Evolutionary conservation across 1,140 invertebrate genomes (phyloP).

Genomic region (Bombyx mandarina): DNA sequence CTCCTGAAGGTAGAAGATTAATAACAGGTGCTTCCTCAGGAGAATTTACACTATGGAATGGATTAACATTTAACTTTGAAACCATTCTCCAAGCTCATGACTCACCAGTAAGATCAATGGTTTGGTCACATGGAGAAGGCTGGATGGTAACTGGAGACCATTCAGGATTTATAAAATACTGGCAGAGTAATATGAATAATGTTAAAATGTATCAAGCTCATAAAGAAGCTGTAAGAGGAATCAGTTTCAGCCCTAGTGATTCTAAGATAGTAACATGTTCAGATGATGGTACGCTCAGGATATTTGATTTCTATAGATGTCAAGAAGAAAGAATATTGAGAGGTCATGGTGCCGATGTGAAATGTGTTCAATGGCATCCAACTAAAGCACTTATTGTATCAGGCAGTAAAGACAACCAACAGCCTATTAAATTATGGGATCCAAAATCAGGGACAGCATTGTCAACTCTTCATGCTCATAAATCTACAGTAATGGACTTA

Average conservation of each 20-base stretch:
- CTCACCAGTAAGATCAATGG: conserved; percentile 97
- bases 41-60: conserved; percentile 99
- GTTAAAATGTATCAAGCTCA: conserved; percentile 99
- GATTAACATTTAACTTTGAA: conserved; percentile 99
- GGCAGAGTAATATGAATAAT: conserved; percentile 99
- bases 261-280: conserved; percentile 99
- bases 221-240: conserved; percentile 98
- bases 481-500: conserved; percentile 98
- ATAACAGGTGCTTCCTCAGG: conserved; percentile 99
- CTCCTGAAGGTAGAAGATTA: conserved; percentile 96
- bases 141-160: conserved; percentile 99
- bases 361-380: conserved; percentile 99
- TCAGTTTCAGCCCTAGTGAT: conserved; percentile 99
- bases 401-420: conserved; percentile 99
- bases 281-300: conserved; percentile 97
- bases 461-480: conserved; percentile 96
- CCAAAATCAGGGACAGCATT: conserved; percentile 93
- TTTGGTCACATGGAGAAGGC: conserved; percentile 98
- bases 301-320: conserved; percentile 99
- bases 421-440: conserved; percentile 99
- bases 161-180: conserved; percentile 99
- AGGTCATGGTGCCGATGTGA: conserved; percentile 99
- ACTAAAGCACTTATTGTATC: conserved; percentile 97
- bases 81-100: conserved; percentile 99
- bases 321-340: conserved; percentile 96